Evolutionary conservation across 1,140 invertebrate species (phyloP).

Genomic region (Hycleus phaleratus): DNA sequence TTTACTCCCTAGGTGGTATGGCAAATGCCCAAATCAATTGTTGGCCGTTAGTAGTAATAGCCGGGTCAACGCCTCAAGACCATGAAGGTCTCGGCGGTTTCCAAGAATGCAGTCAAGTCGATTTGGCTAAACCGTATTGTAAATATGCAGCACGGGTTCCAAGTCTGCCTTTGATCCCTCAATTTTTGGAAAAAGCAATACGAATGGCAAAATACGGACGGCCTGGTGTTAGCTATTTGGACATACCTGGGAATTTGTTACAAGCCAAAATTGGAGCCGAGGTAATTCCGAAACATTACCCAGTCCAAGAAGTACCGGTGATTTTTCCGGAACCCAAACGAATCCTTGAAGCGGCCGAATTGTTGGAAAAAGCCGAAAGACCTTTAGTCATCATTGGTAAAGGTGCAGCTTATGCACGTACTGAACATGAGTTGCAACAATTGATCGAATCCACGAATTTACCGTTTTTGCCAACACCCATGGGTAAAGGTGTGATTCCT

Average conservation of each 20-base stretch:
- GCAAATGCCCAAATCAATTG: slow-evolving; percentile 94
- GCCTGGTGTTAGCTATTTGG: slow-evolving; percentile 81
- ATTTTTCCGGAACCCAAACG: slow-evolving; percentile 57
- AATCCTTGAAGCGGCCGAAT: slow-evolving; percentile 59
- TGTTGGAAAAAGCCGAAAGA: slow-evolving; percentile 63
- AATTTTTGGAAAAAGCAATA: slow-evolving; percentile 89
- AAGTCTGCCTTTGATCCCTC: slow-evolving; percentile 74
- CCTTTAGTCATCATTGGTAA: slow-evolving; percentile 90
- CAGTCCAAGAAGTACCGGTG: slow-evolving; percentile 52
- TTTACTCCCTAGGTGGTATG: slow-evolving; percentile 89
- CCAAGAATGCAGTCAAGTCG: slow-evolving; percentile 86
- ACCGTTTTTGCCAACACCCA: slow-evolving; percentile 90
- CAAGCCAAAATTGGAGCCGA: slow-evolving; percentile 43
- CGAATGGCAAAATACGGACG: slow-evolving; percentile 74
- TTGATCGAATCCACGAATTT: slow-evolving; percentile 65
- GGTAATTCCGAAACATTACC: slow-evolving; percentile 42
- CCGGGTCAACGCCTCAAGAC: slow-evolving; percentile 81
- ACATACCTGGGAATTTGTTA: slow-evolving; percentile 80
- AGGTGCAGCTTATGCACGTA: slow-evolving; percentile 76
- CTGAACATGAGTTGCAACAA: slow-evolving; percentile 61
- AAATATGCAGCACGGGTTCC: slow-evolving; percentile 89
- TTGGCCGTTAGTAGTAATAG: slow-evolving; percentile 89
- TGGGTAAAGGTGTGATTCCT: slow-evolving; percentile 90
- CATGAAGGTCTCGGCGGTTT: slow-evolving; percentile 93
- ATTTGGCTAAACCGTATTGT: slow-evolving; percentile 72